A percentile compares a stretch with the other conserved stretches of the same genome.
These are phyloP conservation scores for Melinopterus prodromus DNA, from an alignment of 2,888 invertebrate species.

Conservation along the genomic window DNA sequence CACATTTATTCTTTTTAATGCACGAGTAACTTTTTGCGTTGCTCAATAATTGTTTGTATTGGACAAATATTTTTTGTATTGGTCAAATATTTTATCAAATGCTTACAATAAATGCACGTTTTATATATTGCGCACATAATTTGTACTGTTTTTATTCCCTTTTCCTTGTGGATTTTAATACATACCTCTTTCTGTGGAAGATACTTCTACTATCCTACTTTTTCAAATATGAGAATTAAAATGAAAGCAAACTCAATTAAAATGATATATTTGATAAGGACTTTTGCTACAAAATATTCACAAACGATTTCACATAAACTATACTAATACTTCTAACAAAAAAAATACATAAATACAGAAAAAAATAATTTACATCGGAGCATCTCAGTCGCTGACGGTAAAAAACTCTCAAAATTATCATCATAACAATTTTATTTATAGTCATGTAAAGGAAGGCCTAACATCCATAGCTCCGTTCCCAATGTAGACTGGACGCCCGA, in stretches of 20 bases:
- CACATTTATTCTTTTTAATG: too few relatives aligned
- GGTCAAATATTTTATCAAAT: too few relatives aligned
- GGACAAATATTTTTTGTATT: too few relatives aligned
- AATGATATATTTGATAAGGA: slow-evolving; percentile 40
- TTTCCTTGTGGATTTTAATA: too few relatives aligned
- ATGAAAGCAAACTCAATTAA: slow-evolving; percentile 9
- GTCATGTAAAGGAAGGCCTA: neutral
- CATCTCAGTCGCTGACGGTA: slow-evolving; percentile 7
- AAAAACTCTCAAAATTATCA: slow-evolving; percentile 17
- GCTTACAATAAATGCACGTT: too few relatives aligned
- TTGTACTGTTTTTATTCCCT: too few relatives aligned
- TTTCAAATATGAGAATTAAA: too few relatives aligned
- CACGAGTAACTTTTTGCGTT: too few relatives aligned
- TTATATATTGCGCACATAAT: too few relatives aligned
- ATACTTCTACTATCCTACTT: too few relatives aligned
- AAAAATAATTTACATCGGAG: slow-evolving; percentile 48
- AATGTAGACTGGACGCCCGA: slow-evolving; percentile 11
- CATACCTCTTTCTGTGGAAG: too few relatives aligned
- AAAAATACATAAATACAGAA: slow-evolving; percentile 52
- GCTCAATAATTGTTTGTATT: too few relatives aligned
- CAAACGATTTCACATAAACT: slow-evolving; percentile 44
- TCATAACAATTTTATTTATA: neutral
- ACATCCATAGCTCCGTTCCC: neutral
- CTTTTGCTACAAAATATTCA: slow-evolving; percentile 44
- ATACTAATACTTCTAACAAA: slow-evolving; percentile 46